A percentile compares a stretch with the other conserved stretches of the same genome.
Evolutionary conservation across 2,888 invertebrate species (phyloP).

Genomic region (Artemia sinica): DNA sequence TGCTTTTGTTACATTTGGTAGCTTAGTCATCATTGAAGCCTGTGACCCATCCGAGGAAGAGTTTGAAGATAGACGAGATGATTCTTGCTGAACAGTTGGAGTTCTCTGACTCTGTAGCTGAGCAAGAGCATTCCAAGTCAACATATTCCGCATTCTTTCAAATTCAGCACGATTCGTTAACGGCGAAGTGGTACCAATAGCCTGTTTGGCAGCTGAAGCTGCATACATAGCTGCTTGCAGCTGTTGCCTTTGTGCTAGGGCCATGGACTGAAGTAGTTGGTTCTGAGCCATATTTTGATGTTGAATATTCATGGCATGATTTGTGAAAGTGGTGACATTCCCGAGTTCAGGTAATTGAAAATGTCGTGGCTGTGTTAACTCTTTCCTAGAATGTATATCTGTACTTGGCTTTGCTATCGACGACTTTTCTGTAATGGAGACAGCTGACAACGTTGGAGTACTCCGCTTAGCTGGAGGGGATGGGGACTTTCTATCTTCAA

Average conservation of each 20-base stretch:
- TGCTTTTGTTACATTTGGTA: background rate
- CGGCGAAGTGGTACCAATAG: background rate
- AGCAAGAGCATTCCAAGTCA: constrained; percentile 12
- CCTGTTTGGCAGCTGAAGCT: constrained; percentile 1
- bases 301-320: background rate
- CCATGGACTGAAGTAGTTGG: constrained; percentile 3
- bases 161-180: constrained; percentile 7
- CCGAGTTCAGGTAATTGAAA: background rate
- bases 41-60: background rate
- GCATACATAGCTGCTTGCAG: constrained; percentile 10
- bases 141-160: constrained; percentile 1
- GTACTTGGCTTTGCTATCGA: background rate
- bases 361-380: background rate
- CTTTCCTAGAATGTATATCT: background rate
- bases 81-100: background rate
- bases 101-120: constrained; percentile 2
- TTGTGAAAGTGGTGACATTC: background rate
- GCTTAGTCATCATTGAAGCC: background rate
- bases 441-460: background rate
- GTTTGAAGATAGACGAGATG: background rate
- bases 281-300: background rate
- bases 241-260: background rate
- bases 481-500: background rate
- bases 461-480: background rate
- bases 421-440: background rate